Conservation (phyloP, 2,113 vertebrate genomes). For the Prionailurus bengalensis region DNA sequence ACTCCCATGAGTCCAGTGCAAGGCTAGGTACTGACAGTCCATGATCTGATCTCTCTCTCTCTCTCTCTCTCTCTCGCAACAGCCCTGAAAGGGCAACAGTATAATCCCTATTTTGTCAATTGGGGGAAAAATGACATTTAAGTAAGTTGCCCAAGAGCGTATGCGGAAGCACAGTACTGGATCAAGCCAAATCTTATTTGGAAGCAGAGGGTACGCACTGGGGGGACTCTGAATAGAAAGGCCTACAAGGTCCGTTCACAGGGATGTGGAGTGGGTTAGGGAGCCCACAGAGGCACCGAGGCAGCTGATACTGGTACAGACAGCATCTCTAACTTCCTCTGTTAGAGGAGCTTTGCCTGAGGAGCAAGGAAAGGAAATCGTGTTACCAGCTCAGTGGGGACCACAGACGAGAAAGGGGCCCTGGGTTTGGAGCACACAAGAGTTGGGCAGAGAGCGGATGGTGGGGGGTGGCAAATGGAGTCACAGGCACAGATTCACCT, state of each 20-base stretch:
- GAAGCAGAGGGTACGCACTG: background rate
- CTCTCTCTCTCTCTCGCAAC: background rate
- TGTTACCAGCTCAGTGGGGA: background rate
- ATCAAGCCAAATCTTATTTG: background rate
- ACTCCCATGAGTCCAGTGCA: fast-evolving
- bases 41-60: background rate
- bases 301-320: no score
- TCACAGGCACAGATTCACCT: background rate
- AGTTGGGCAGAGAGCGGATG: background rate
- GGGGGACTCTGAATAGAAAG: background rate
- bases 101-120: background rate
- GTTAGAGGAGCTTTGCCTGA: background rate
- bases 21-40: background rate
- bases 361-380: background rate
- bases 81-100: background rate
- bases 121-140: background rate
- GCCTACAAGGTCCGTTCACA: background rate
- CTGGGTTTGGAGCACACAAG: background rate
- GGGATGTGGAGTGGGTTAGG: background rate
- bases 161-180: background rate
- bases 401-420: background rate
- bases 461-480: no score
- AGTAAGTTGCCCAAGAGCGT: background rate
- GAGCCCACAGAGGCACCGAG: background rate
- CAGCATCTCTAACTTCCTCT: background rate